These are phyloP conservation scores for Onthophagus taurus DNA, from an alignment of 1,140 invertebrate species.

Conservation along the genomic window DNA sequence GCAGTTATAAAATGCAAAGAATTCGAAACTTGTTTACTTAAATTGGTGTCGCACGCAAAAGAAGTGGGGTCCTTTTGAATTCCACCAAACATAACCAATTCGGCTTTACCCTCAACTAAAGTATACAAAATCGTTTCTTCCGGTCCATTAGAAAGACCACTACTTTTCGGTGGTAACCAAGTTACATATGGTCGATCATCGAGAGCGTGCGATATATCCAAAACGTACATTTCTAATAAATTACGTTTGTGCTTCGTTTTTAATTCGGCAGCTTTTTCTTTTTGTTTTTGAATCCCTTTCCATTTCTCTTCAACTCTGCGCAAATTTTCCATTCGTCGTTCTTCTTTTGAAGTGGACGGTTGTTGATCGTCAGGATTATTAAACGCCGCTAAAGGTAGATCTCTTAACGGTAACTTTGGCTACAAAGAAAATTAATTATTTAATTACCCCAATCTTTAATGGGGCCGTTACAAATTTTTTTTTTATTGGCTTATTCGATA, in stretches of 20 bases:
- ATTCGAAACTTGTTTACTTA: constrained; percentile 60
- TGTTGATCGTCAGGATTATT: constrained; percentile 9
- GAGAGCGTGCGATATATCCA: constrained; percentile 71
- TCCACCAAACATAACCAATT: constrained; percentile 91
- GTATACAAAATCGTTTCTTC: constrained; percentile 87
- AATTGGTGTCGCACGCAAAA: constrained; percentile 38
- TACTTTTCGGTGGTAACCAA: constrained; percentile 64
- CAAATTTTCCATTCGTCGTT: constrained; percentile 22
- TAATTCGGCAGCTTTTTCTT: constrained; percentile 16
- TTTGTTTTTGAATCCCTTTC: constrained; percentile 9
- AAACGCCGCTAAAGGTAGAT: constrained; percentile 20
- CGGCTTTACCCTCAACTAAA: constrained; percentile 77
- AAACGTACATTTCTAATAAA: constrained; percentile 67
- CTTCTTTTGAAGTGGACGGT: constrained; percentile 11
- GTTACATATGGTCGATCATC: constrained; percentile 53
- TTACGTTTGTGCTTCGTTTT: constrained; percentile 22
- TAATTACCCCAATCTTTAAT: too few species aligned
- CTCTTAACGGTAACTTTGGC: background rate
- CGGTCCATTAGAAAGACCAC: constrained; percentile 55
- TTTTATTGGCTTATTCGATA: too few species aligned
- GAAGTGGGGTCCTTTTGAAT: constrained; percentile 65
- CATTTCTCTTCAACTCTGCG: constrained; percentile 24
- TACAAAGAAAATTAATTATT: too few species aligned
- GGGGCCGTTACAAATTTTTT: too few species aligned
- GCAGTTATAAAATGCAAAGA: constrained; percentile 70